Evolutionary conservation across 1,140 invertebrate species (phyloP), one percentile per base, ranked within the genome.

Genomic region (Tetramorium alpestre): DNA sequence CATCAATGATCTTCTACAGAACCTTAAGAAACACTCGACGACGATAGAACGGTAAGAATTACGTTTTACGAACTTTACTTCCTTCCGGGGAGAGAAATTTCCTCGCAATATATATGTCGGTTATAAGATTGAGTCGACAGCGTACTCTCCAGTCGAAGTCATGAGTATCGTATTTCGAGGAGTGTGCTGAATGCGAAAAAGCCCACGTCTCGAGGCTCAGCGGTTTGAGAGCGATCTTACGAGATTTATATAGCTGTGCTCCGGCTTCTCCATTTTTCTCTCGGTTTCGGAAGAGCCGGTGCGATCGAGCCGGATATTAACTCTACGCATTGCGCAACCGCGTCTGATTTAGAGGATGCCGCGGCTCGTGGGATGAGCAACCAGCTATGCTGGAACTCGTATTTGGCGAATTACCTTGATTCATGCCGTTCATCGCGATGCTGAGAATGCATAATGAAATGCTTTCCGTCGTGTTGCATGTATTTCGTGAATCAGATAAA

Each of bases 261-360:
- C 38, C 28, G 33, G 18, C 49, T 22, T 56, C 38, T 33, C 33
- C 54, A 72, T 33, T 75, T 58, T 58, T 25, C 33, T 75, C 6
- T 11, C 28, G n/a, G 7, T 58, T 58, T 54, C 47, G n/a, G 72
- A 8, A 6, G 8, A n/a, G n/a, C n/a, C 33, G 72, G 72, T 49
- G 51, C 72, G 11, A 75, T 75, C 72, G 33, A 56, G 33, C 38
- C 72, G 28, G 72, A 75, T 58, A 75, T 75, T 75, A 75, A 75
- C 54, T 75, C 28, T 38, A 3, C 47, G 69, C 69, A 38, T 25
- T n/a, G 41, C 22, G 44, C 67, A 16, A 18, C 47, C 18, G 6
- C 54, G 11, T 13, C 54, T 25, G 54, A 75, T 75, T 58, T 75
- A 75, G n/a, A 22, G 22, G n/a, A 4, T 58, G 41, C 18, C 13